phyloP scores from a whole-genome alignment of 2,888 invertebrate genomes.

The Melanostoma scalare region DNA sequence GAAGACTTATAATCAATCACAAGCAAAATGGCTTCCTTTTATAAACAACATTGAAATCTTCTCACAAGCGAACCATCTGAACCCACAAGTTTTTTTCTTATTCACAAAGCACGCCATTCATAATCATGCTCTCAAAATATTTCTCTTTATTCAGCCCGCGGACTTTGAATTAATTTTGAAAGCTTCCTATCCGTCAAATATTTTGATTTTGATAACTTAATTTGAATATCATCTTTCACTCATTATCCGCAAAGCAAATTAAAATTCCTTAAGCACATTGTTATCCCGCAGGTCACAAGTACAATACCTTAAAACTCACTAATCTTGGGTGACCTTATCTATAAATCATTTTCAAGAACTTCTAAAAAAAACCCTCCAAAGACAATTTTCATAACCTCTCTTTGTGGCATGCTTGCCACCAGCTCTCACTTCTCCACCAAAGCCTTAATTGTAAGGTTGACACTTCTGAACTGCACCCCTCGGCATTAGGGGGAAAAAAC shows the following conservation, averaged over 20 bases:
- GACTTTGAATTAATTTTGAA: neutral
- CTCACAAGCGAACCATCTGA: too few species aligned
- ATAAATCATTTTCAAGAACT: constrained; percentile 47
- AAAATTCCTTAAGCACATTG: constrained; percentile 38
- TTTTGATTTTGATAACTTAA: neutral
- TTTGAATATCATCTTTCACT: neutral
- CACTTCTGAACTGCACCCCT: constrained; percentile 23
- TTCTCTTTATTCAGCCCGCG: too few species aligned
- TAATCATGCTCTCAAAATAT: too few species aligned
- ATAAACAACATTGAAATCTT: too few species aligned
- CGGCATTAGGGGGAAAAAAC: neutral
- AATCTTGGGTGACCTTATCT: constrained; percentile 34
- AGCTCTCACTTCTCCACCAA: constrained; percentile 43
- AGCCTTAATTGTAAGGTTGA: constrained; percentile 59
- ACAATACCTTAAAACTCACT: constrained; percentile 6
- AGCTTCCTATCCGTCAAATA: neutral
- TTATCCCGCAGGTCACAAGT: constrained; percentile 14
- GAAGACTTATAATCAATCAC: too few species aligned
- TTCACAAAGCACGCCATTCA: too few species aligned
- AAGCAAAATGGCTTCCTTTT: too few species aligned
- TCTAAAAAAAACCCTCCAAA: constrained; percentile 14
- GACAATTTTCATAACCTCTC: constrained; percentile 8
- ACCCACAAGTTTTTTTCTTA: too few species aligned
- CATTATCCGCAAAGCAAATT: constrained; percentile 31
- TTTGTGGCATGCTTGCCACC: constrained; percentile 10